These are phyloP conservation scores for Upupa epops DNA, from an alignment of 2,113 vertebrate species.

Conservation along the genomic window DNA sequence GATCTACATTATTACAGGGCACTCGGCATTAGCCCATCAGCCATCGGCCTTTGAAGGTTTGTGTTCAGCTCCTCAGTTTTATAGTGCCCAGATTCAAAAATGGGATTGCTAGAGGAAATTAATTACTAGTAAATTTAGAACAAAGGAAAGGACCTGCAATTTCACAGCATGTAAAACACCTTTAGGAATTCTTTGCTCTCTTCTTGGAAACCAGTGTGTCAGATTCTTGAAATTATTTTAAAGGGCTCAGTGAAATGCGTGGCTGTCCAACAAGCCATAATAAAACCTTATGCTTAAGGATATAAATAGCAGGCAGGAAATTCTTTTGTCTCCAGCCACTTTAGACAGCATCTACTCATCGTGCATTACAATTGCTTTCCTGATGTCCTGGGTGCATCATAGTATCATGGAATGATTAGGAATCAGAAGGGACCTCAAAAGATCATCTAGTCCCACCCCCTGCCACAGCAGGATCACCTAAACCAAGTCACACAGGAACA, in stretches of 20 bases:
- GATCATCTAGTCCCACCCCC: no score
- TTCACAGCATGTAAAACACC: conserved; percentile 69
- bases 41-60: conserved; percentile 44
- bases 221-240: conserved; percentile 59
- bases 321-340: not conserved
- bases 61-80: conserved; percentile 24
- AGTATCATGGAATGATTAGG: no score
- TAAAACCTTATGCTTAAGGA: conserved; percentile 17
- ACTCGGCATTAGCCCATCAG: conserved; percentile 1
- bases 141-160: conserved; percentile 62
- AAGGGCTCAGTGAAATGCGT: not conserved
- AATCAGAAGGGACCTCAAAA: no score
- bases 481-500: no score
- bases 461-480: no score
- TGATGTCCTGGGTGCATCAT: not conserved
- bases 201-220: conserved; percentile 37
- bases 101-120: conserved; percentile 65
- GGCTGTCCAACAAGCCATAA: not conserved
- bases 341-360: not conserved
- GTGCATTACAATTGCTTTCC: not conserved
- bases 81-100: conserved; percentile 56
- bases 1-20: not conserved
- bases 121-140: conserved; percentile 70
- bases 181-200: conserved; percentile 61
- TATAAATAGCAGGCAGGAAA: conserved; percentile 36